Percentiles rank a stretch among this genome's conserved stretches.
phyloP scores from a whole-genome alignment of 2,888 invertebrate species.

The Drosophila colorata region DNA sequence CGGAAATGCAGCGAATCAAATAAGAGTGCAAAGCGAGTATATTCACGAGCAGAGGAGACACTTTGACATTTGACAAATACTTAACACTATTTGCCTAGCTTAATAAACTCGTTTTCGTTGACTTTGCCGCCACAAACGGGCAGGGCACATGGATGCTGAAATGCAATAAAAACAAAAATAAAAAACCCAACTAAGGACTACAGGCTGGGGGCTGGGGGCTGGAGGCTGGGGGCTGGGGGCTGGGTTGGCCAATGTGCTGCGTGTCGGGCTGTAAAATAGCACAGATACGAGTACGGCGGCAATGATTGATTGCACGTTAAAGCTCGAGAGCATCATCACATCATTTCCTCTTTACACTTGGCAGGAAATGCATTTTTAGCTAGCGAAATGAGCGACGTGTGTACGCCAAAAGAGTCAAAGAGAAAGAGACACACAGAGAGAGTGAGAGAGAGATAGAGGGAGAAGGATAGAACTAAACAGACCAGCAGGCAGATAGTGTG shows the following conservation, averaged over 20 bases:
- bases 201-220: background rate
- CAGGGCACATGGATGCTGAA: background rate
- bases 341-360: constrained; percentile 80
- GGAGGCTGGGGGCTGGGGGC: background rate
- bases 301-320: constrained; percentile 82
- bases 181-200: constrained; percentile 28
- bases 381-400: constrained; percentile 70
- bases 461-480: background rate
- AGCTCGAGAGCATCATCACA: constrained; percentile 72
- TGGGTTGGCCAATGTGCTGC: constrained; percentile 5
- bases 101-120: constrained; percentile 77
- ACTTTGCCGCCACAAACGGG: constrained; percentile 60
- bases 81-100: constrained; percentile 79
- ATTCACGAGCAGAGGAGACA: constrained; percentile 24
- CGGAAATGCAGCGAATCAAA: constrained; percentile 51
- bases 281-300: constrained; percentile 50
- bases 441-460: background rate
- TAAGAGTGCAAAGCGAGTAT: constrained; percentile 32
- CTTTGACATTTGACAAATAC: constrained; percentile 78
- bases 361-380: constrained; percentile 81
- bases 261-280: constrained; percentile 48
- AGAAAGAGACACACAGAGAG: background rate
- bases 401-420: constrained; percentile 28
- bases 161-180: constrained; percentile 1
- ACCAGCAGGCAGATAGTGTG: too few relatives aligned